Evolutionary conservation across 1,140 invertebrate species (phyloP).

Genomic region (Caligus rogercresseyi): DNA sequence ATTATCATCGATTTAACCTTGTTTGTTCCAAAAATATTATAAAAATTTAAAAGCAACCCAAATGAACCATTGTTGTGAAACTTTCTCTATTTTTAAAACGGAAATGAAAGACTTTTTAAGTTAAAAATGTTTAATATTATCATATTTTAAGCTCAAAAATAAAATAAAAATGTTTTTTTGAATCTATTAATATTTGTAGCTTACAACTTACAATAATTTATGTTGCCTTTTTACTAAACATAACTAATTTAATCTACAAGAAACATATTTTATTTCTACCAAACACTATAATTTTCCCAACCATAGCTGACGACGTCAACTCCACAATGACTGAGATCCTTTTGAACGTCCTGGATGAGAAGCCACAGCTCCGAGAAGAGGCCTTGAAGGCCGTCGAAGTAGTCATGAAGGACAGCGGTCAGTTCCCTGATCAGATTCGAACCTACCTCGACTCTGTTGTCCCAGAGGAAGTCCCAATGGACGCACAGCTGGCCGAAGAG

Average conservation of each 20-base stretch:
- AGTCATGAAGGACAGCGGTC: background rate
- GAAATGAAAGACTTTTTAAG: too few species aligned
- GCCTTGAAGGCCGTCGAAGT: background rate
- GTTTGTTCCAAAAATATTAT: too few species aligned
- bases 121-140: too few species aligned
- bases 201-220: background rate
- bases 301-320: background rate
- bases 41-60: too few species aligned
- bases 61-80: too few species aligned
- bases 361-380: background rate
- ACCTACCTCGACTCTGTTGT: background rate
- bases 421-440: conserved; percentile 4
- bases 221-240: background rate
- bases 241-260: background rate
- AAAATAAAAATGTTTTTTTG: too few species aligned
- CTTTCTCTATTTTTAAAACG: too few species aligned
- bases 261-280: background rate
- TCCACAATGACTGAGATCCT: background rate
- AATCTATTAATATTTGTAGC: too few species aligned
- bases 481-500: background rate
- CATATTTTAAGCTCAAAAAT: too few species aligned
- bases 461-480: background rate
- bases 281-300: background rate
- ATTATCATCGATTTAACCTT: too few species aligned
- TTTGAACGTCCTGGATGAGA: background rate